These are phyloP conservation scores for Diploscapter pachys DNA, from an alignment of 1,140 invertebrate genomes.

Conservation along the genomic window DNA sequence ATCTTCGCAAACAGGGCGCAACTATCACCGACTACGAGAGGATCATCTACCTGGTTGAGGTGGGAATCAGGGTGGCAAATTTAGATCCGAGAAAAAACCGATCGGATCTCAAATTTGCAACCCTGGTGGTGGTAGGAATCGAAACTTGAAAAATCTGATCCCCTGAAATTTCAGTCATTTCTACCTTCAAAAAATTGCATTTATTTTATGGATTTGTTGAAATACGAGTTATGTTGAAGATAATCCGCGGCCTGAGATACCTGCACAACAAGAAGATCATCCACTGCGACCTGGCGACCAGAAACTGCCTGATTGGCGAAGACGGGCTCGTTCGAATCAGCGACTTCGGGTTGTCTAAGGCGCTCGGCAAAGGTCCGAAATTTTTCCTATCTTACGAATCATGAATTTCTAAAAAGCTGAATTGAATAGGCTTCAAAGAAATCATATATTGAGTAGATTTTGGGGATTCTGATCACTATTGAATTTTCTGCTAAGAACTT, in stretches of 20 bases:
- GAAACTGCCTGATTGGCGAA: constrained; percentile 88
- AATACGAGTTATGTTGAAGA: constrained; percentile 76
- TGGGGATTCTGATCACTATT: not conserved
- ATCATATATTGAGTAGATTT: constrained; percentile 21
- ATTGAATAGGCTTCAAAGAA: too few species aligned
- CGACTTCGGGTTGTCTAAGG: constrained; percentile 22
- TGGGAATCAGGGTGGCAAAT: not conserved
- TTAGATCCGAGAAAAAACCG: not conserved
- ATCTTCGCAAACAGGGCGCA: constrained; percentile 21
- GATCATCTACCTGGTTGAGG: constrained; percentile 16
- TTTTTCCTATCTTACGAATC: too few species aligned
- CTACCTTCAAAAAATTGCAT: not conserved
- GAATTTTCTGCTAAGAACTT: too few species aligned
- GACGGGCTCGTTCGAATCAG: constrained; percentile 65
- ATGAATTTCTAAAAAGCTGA: too few species aligned
- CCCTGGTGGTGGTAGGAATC: not conserved
- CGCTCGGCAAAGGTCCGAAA: too few species aligned
- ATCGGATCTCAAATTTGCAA: not conserved
- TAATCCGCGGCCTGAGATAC: constrained; percentile 90
- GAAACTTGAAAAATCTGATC: constrained; percentile 3
- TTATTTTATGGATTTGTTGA: not conserved
- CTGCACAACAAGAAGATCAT: constrained; percentile 86
- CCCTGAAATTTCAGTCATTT: not conserved
- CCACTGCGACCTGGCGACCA: constrained; percentile 88
- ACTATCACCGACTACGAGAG: constrained; percentile 11